phyloP scores from a whole-genome alignment of 2,888 invertebrate genomes.

The Lasioglossum vierecki region DNA sequence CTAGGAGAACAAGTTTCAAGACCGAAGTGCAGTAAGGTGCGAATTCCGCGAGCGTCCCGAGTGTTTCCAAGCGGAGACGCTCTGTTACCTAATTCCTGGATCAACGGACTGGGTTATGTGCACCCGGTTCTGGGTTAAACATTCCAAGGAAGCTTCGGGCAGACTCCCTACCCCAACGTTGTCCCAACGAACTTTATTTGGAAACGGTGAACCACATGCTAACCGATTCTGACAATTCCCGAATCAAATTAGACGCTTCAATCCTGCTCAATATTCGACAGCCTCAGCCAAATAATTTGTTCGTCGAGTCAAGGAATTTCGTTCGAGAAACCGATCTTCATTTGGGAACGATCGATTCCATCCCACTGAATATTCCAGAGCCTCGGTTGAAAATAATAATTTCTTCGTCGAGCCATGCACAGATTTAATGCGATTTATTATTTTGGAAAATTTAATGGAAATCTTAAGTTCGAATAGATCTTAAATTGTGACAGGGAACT shows the following conservation, averaged over 20 bases:
- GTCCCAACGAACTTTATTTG: neutral
- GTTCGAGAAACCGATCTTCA: neutral
- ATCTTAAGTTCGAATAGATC: neutral
- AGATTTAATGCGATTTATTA: neutral
- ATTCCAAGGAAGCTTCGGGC: neutral
- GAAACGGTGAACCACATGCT: slow-evolving; percentile 1
- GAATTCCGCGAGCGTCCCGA: slow-evolving; percentile 62
- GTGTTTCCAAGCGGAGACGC: slow-evolving; percentile 56
- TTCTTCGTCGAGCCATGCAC: neutral
- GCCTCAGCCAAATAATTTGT: neutral
- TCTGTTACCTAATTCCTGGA: slow-evolving; percentile 57
- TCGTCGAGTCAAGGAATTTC: neutral
- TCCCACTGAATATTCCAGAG: neutral
- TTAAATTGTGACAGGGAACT: neutral
- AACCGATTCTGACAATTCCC: neutral
- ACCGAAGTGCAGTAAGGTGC: slow-evolving; percentile 70
- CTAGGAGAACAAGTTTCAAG: slow-evolving; percentile 71
- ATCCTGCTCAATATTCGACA: neutral
- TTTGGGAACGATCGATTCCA: neutral
- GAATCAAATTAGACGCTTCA: neutral
- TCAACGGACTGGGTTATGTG: slow-evolving; percentile 37
- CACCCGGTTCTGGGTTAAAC: slow-evolving; percentile 11
- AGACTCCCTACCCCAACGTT: neutral
- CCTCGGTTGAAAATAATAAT: neutral
- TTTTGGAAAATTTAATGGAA: neutral